Evolutionary conservation across 2,113 vertebrate species (phyloP).

Genomic region (Hippoglossus stenolepis): DNA sequence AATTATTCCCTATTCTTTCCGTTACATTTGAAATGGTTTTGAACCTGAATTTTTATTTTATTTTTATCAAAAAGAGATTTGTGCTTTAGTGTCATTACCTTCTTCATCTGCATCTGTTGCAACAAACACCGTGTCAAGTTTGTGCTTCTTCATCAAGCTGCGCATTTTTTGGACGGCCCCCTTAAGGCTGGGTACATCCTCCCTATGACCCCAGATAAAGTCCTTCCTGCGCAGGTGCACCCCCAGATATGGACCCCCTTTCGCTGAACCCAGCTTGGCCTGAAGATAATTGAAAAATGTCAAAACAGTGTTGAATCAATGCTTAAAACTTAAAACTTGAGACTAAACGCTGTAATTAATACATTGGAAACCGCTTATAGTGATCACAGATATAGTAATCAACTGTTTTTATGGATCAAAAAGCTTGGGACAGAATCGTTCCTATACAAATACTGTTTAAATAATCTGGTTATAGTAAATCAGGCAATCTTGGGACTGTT

Average conservation of each 20-base stretch:
- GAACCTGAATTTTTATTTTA: background rate
- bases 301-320: background rate
- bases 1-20: background rate
- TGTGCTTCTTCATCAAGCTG: slow-evolving; percentile 87
- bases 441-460: no score
- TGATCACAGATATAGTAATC: no score
- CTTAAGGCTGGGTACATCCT: slow-evolving; percentile 92
- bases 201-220: slow-evolving; percentile 96
- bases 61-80: no score
- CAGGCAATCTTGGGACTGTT: no score
- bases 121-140: slow-evolving; percentile 89
- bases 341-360: background rate
- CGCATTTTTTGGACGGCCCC: slow-evolving; percentile 89
- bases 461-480: no score
- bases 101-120: slow-evolving; percentile 92
- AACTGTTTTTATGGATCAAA: no score
- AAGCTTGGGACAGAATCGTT: no score
- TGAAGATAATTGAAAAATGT: slow-evolving; percentile 57
- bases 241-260: slow-evolving; percentile 91
- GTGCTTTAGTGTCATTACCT: slow-evolving; percentile 76
- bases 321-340: background rate
- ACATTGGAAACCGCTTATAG: no score
- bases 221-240: slow-evolving; percentile 95
- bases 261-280: slow-evolving; percentile 86
- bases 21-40: background rate